Base-by-base conservation (phyloP, 2,888 invertebrate genomes). In the Phlogophora meticulosa region DNA sequence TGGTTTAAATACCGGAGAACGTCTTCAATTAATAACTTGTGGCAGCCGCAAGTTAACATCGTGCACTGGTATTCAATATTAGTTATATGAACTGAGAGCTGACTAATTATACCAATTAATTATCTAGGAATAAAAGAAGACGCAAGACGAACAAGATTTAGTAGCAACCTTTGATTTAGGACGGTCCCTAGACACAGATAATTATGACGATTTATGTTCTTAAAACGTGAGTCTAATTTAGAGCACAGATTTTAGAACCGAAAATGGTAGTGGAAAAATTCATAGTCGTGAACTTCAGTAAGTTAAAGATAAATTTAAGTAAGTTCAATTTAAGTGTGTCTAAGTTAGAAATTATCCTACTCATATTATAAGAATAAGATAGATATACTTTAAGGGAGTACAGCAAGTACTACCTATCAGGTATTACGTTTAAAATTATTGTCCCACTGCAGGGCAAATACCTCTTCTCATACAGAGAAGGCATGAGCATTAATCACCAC, bases 121-220 rank as follows among this genome's bases (percentile, higher is more conserved):
- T 22, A 48, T 42, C 17, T 10, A n/a, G 11, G 4, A 55, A 53
- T 38, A 43, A 36, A 63, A 53, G 52, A 55, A 49, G 48, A 63
- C 32, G 17, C 48, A 28, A 62, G 28, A 53, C 63, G 22, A 32
- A 72, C 22, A 34, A 63, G 42, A 63, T 69, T 72, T 72, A 72
- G 32, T 38, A 36, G 15, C 59, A 32, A 32, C 22, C 22, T 60
- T 22, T 51, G 67, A 68, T 70, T 69, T 24, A 68, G 22, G 60
- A 24, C 36, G 52, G 17, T 48, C 63, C 71, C 72, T 42, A 10
- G 53, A 10, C 24, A 15, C 53, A 43, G 22, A 53, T 43, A 32
- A 49, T 55, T 55, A 72, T 42, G 17, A 36, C 22, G 48, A 69
- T 72, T 69, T 53, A 69, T 69, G 48, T 43, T 72, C 61, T 36